Conservation (phyloP, 2,888 invertebrate species). For the Acanthosepion esculentum region DNA sequence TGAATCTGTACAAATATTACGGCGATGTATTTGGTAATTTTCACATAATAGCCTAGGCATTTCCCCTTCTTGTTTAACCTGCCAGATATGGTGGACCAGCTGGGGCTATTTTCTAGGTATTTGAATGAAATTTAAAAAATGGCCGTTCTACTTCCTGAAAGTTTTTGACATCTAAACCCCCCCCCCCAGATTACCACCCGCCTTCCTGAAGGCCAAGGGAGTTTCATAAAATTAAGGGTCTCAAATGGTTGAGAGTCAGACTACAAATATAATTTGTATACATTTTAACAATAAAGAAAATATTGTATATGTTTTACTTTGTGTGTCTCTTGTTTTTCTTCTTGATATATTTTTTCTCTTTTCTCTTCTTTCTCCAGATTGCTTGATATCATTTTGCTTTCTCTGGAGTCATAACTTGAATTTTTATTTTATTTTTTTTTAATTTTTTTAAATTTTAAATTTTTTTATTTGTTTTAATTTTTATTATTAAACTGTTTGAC, state of each 20-base stretch:
- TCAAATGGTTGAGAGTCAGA: background rate
- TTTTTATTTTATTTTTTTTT: no score
- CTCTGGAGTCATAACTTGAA: no score
- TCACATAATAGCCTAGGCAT: background rate
- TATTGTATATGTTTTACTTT: background rate
- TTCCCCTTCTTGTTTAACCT: background rate
- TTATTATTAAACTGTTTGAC: no score
- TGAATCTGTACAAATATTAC: background rate
- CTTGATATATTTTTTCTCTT: no score
- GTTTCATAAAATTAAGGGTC: background rate
- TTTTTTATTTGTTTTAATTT: no score
- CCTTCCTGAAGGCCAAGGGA: background rate
- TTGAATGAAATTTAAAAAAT: background rate
- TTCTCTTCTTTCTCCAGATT: no score
- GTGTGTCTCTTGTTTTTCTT: no score
- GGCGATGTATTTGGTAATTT: background rate
- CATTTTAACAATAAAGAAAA: constrained; percentile 33
- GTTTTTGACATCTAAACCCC: background rate
- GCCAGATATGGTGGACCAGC: background rate
- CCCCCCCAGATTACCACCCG: background rate
- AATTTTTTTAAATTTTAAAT: no score
- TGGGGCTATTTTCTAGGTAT: background rate
- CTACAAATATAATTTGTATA: constrained; percentile 22
- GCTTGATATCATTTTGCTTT: no score
- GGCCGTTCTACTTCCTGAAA: background rate